Conservation (phyloP, 2,113 vertebrate genomes). For the Corvus hawaiiensis region DNA sequence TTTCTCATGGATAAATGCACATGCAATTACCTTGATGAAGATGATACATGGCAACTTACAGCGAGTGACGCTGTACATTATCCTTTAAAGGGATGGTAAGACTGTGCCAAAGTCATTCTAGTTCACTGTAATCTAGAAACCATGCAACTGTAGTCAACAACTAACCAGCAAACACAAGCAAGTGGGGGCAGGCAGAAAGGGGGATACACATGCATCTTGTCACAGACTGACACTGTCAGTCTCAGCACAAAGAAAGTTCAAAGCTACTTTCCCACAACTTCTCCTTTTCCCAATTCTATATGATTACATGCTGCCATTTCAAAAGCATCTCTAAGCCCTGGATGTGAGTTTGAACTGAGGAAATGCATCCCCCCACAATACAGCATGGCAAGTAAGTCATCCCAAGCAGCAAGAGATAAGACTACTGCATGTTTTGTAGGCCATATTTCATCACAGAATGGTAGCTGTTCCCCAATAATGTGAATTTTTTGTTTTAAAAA, state of each 20-base stretch:
- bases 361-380: not conserved
- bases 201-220: not conserved
- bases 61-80: not conserved
- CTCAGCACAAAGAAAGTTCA: not conserved
- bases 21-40: not conserved
- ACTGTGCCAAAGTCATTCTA: not conserved
- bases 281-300: not conserved
- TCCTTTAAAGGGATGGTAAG: not conserved
- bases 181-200: not conserved
- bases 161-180: not conserved
- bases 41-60: not conserved
- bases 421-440: not conserved
- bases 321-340: not conserved
- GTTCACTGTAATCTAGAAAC: not conserved
- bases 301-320: not conserved
- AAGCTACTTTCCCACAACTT: not conserved
- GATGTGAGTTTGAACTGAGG: not conserved
- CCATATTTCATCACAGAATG: not conserved
- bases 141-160: not conserved
- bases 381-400: not conserved
- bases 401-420: not conserved
- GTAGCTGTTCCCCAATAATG: accelerated
- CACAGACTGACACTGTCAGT: not conserved
- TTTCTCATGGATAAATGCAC: not conserved
- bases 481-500: not conserved